Evolutionary conservation across 2,888 invertebrate genomes (phyloP), one percentile per base, ranked within the genome.

Genomic region (Anagyrus pseudococci): DNA sequence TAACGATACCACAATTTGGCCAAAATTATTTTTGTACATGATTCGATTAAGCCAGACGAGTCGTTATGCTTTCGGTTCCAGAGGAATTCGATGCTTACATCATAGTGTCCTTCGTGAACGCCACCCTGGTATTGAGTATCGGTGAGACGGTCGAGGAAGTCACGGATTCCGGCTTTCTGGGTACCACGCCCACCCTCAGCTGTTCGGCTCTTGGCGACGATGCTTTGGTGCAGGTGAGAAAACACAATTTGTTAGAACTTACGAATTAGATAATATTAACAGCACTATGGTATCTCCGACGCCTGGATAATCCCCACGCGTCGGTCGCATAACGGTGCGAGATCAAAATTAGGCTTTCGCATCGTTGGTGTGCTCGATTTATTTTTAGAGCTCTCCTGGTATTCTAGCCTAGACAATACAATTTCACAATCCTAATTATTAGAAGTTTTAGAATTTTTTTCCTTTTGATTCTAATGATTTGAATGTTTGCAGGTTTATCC

Each of bases 141-240:
- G 99, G 99, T 71, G 99, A 99, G 83, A 99, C 98, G 15, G 99
- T 99, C n/a, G 99, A 99, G 83, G 99, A 99, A 90, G 99, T 99
- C 23, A 97, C 98, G 0, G 99, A 99, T 82, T 98, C 98, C 67
- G 99, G 99, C 47, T 99, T 99, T 82, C 85, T 99, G 75, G 98
- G 98, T 64, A 99, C 98, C 0, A 98, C 98, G 0, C 98, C 98
- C 0, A 99, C 99, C 0, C 84, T 99, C n/a, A 94, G 96, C 68
- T 99, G 99, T 83, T 96, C 97, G 10, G 94, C 98, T 37, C 87
- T 99, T 26, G 98, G 98, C 58, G 98, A 95, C 76, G 98, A 99
- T 83, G 97, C 98, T 1, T 84, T 99, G 23, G 96, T 99, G 1
- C 99, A 99, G 87, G 97, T 92, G 73, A 67, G 58, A 58, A 49